phyloP scores from a whole-genome alignment of 2,113 vertebrate genomes.

The Brachyhypopomus occidentalis region DNA sequence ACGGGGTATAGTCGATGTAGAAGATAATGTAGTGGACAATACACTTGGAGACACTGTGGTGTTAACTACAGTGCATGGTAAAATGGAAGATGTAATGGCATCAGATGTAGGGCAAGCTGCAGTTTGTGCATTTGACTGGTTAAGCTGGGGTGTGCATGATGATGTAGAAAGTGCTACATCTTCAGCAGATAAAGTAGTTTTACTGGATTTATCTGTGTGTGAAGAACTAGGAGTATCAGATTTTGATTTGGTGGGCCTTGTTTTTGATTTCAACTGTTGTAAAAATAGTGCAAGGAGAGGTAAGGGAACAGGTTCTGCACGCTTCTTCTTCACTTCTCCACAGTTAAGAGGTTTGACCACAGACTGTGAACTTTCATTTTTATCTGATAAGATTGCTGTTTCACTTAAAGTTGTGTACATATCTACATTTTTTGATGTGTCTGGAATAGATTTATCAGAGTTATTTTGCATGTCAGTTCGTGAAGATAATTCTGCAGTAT shows the following conservation, averaged over 20 bases:
- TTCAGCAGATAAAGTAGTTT: conserved; percentile 21
- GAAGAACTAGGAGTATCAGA: conserved; percentile 28
- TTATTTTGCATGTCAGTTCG: not conserved
- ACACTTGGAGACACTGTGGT: conserved; percentile 10
- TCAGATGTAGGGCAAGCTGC: not conserved
- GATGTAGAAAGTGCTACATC: not conserved
- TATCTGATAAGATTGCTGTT: not conserved
- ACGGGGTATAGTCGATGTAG: not conserved
- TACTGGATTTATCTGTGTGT: conserved; percentile 24
- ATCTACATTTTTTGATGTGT: conserved; percentile 5
- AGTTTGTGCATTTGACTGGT: conserved; percentile 10
- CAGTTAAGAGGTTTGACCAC: conserved; percentile 5
- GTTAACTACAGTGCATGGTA: conserved; percentile 8
- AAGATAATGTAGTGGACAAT: not conserved
- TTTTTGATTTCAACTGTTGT: conserved; percentile 68
- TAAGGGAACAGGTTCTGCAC: conserved; percentile 64
- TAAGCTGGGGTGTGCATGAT: not conserved
- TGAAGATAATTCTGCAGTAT: not conserved
- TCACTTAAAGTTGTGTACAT: conserved; percentile 18
- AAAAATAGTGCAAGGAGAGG: conserved; percentile 73
- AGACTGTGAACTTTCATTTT: conserved; percentile 10
- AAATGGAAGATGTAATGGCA: not conserved
- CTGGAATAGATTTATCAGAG: not conserved
- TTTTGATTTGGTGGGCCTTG: conserved; percentile 54
- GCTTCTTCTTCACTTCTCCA: conserved; percentile 57